phyloP scores from a whole-genome alignment of 2,888 invertebrate species.

The Ichneumoninae sp. region DNA sequence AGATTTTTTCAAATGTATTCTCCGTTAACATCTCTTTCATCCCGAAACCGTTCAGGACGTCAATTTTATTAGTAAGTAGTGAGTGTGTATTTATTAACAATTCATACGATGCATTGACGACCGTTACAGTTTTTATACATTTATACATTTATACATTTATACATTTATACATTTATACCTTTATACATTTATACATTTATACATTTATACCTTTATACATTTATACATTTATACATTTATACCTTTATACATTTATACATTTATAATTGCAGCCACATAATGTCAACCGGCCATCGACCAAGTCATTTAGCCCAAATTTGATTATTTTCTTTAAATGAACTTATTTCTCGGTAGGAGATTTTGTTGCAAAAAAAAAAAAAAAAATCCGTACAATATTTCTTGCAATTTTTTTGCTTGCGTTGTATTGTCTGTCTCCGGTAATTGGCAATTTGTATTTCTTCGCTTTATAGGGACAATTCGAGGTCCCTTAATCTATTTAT shows the following conservation, averaged over 20 bases:
- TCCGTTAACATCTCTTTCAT: background rate
- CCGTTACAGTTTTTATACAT: too few relatives aligned
- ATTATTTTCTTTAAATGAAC: background rate
- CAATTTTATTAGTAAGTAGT: background rate
- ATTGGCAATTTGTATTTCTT: slow-evolving; percentile 13
- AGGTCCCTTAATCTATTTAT: background rate
- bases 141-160: too few relatives aligned
- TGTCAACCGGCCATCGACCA: too few relatives aligned
- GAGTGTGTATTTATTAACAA: too few relatives aligned
- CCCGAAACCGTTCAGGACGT: background rate
- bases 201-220: too few relatives aligned
- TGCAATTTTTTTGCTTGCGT: background rate
- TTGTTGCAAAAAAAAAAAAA: background rate
- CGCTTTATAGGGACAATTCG: background rate
- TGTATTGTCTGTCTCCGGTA: background rate
- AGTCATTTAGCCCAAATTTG: background rate
- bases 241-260: too few relatives aligned
- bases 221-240: too few relatives aligned
- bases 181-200: too few relatives aligned
- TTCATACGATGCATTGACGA: too few relatives aligned
- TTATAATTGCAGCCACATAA: too few relatives aligned
- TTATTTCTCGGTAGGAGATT: background rate
- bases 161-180: too few relatives aligned
- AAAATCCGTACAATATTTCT: background rate
- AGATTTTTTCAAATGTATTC: background rate